These are phyloP conservation scores for Cynodonichthys magdalenae DNA, from an alignment of 2,797 vertebrate species.

Conservation along the genomic window DNA sequence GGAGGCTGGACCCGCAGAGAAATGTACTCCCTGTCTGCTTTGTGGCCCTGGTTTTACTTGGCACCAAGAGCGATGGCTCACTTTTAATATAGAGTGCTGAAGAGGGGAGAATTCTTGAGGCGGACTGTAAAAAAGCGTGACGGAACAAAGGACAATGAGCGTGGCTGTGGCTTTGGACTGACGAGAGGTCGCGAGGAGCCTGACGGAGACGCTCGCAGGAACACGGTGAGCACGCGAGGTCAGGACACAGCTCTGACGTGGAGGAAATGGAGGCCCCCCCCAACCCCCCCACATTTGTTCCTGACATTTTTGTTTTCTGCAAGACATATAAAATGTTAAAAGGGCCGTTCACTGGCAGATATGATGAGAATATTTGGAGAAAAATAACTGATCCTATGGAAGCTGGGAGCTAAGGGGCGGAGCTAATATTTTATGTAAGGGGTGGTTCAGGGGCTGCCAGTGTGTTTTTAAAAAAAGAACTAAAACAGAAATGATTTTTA, in stretches of 20 bases:
- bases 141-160: constrained; percentile 82
- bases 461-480: too few relatives aligned
- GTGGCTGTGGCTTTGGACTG: constrained; percentile 67
- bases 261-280: constrained; percentile 63
- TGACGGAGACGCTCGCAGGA: constrained; percentile 58
- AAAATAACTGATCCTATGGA: too few relatives aligned
- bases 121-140: constrained; percentile 66
- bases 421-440: too few relatives aligned
- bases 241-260: constrained; percentile 76
- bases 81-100: constrained; percentile 67
- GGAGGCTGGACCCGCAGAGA: constrained; percentile 50
- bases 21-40: constrained; percentile 55
- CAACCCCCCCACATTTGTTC: constrained; percentile 39
- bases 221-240: constrained; percentile 70
- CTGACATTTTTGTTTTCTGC: too few relatives aligned
- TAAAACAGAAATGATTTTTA: too few relatives aligned
- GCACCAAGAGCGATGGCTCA: constrained; percentile 65
- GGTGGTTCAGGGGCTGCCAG: too few relatives aligned
- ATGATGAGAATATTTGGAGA: too few relatives aligned
- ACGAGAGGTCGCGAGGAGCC: constrained; percentile 57
- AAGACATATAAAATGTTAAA: too few relatives aligned
- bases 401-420: too few relatives aligned
- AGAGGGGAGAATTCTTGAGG: constrained; percentile 68
- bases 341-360: too few relatives aligned
- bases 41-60: constrained; percentile 72